These are phyloP conservation scores for Timandra comae DNA, from an alignment of 2,888 invertebrate species.

Conservation along the genomic window DNA sequence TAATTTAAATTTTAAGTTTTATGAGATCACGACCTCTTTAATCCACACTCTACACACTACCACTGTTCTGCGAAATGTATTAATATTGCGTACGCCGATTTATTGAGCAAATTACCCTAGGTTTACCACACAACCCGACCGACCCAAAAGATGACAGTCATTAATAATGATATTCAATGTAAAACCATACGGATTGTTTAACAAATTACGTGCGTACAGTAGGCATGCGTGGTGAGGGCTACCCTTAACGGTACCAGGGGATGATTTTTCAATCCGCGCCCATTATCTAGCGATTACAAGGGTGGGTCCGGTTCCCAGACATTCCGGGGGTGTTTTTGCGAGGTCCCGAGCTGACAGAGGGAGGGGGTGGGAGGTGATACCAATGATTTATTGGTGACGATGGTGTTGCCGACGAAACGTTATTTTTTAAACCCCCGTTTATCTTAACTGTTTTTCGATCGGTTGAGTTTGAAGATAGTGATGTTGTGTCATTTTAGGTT, in stretches of 20 bases:
- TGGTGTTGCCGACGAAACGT: constrained; percentile 40
- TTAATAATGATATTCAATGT: constrained; percentile 34
- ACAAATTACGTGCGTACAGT: constrained; percentile 30
- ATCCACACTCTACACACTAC: too few species aligned
- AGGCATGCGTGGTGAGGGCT: constrained; percentile 22
- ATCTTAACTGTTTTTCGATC: constrained; percentile 56
- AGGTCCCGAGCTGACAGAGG: constrained; percentile 41
- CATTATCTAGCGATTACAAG: constrained; percentile 73
- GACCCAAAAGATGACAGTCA: constrained; percentile 32
- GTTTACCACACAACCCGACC: constrained; percentile 18
- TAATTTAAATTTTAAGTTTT: too few species aligned
- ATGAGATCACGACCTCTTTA: too few species aligned
- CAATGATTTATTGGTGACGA: constrained; percentile 61
- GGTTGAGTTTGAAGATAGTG: constrained; percentile 21
- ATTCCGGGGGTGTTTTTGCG: constrained; percentile 62
- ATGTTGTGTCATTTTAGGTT: constrained; percentile 5
- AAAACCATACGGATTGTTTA: constrained; percentile 31
- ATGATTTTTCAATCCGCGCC: constrained; percentile 70
- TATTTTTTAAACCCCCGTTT: constrained; percentile 57
- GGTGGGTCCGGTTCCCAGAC: constrained; percentile 56
- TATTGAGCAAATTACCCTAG: constrained; percentile 17
- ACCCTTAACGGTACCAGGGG: constrained; percentile 52
- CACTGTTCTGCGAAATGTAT: too few species aligned
- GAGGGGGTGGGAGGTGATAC: constrained; percentile 42
- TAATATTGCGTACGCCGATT: background rate